These are phyloP conservation scores for Puffinus mauretanicus DNA, from an alignment of 2,113 vertebrate genomes.

Conservation along the genomic window DNA sequence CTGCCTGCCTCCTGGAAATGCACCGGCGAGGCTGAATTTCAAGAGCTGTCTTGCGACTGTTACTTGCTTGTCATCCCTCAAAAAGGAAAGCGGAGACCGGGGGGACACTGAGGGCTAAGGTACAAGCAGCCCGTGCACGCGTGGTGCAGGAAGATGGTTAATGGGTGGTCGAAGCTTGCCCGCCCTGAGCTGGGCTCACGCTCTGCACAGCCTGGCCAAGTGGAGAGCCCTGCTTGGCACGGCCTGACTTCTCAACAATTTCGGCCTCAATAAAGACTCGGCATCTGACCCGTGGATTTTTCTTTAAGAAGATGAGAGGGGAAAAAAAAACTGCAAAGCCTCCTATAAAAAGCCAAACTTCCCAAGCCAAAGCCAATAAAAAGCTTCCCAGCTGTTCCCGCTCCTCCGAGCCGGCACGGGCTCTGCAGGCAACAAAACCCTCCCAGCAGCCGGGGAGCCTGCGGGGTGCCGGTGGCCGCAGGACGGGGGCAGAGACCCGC, in stretches of 20 bases:
- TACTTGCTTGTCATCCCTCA: neutral
- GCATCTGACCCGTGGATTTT: neutral
- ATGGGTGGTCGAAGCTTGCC: fast-evolving
- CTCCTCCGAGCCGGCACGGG: neutral
- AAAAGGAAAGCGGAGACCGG: neutral
- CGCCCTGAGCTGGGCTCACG: neutral
- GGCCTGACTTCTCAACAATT: neutral
- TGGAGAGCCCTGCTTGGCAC: neutral
- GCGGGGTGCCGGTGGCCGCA: neutral
- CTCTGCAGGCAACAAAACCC: neutral
- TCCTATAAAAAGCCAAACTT: constrained; percentile 17
- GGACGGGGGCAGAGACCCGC: neutral
- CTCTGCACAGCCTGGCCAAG: neutral
- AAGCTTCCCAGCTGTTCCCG: neutral
- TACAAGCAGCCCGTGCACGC: fast-evolving
- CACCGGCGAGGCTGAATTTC: neutral
- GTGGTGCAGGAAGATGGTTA: neutral
- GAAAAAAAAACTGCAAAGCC: neutral
- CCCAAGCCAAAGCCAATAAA: constrained; percentile 34
- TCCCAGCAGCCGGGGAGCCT: neutral
- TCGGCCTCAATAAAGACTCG: neutral
- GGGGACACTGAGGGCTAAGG: neutral
- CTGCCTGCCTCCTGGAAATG: neutral
- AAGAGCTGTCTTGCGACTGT: neutral
- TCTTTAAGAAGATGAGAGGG: neutral